A percentile compares a stretch with the other conserved stretches of the same genome.
Evolutionary conservation across 2,797 vertebrate genomes (phyloP).

Genomic region (Coilia nasus): DNA sequence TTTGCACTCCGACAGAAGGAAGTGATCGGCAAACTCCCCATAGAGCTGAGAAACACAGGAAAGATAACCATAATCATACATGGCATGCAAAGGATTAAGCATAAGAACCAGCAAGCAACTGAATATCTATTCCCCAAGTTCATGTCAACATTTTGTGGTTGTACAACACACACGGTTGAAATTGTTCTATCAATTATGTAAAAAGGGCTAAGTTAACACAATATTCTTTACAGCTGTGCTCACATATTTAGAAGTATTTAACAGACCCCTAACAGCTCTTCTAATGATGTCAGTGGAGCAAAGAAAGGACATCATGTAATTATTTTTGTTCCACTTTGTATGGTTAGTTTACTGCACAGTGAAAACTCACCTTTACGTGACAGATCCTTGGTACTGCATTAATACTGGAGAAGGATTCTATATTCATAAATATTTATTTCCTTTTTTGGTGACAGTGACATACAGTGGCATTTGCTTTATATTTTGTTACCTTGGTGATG

Average conservation of each 20-base stretch:
- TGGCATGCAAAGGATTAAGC: neutral
- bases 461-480: neutral
- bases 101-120: too few species aligned
- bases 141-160: neutral
- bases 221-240: too few species aligned
- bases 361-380: too few species aligned
- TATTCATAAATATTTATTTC: neutral
- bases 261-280: neutral
- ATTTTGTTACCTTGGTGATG: constrained; percentile 86
- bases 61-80: neutral
- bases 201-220: neutral
- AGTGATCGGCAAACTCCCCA: constrained; percentile 95
- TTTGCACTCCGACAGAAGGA: constrained; percentile 93
- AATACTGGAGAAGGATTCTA: neutral
- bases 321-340: too few species aligned
- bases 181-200: neutral
- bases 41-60: constrained; percentile 79
- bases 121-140: neutral
- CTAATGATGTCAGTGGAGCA: neutral
- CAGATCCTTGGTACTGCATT: too few species aligned
- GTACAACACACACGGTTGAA: too few species aligned
- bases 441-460: too few species aligned
- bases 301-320: neutral
- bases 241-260: too few species aligned
- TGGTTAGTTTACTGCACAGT: too few species aligned